Conservation (phyloP, 2,113 vertebrate species). For the Pleuronectes platessa region DNA sequence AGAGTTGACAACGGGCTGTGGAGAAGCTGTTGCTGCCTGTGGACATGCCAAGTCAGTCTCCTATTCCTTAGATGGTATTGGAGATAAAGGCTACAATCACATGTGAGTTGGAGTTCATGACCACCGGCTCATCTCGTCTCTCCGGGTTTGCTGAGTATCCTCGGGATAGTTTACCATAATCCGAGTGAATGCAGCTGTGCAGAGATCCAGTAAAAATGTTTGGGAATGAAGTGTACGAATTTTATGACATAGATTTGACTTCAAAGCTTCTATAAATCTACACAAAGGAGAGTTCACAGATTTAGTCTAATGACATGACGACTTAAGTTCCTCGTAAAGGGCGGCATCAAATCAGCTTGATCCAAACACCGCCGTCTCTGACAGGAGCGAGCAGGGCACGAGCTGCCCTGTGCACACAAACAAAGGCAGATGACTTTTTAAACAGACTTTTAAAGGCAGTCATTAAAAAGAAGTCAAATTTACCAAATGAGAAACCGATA, state of each 20-base stretch:
- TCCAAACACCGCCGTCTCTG: neutral
- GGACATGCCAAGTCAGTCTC: slow-evolving; percentile 69
- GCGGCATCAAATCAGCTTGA: neutral
- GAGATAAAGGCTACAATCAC: slow-evolving; percentile 58
- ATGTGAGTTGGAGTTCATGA: slow-evolving; percentile 44
- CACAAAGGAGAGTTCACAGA: neutral
- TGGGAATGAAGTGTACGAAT: neutral
- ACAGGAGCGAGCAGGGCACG: neutral
- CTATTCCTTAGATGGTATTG: slow-evolving; percentile 83
- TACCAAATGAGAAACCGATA: slow-evolving; percentile 21
- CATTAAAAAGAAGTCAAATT: slow-evolving; percentile 22
- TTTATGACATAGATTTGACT: slow-evolving; percentile 7
- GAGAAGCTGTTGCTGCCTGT: slow-evolving; percentile 64
- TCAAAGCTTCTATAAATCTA: neutral
- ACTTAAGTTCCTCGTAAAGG: neutral
- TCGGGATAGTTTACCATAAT: neutral
- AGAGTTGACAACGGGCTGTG: slow-evolving; percentile 37
- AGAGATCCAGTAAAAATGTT: neutral
- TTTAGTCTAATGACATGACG: slow-evolving; percentile 6
- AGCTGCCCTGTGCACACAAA: neutral
- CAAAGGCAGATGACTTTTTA: neutral
- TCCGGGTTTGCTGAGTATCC: slow-evolving; percentile 41
- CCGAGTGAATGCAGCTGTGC: slow-evolving; percentile 35
- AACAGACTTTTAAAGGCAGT: slow-evolving; percentile 3
- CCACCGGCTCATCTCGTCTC: slow-evolving; percentile 38